Evolutionary conservation across 2,888 invertebrate species (phyloP).

Genomic region (Leuctra nigra): DNA sequence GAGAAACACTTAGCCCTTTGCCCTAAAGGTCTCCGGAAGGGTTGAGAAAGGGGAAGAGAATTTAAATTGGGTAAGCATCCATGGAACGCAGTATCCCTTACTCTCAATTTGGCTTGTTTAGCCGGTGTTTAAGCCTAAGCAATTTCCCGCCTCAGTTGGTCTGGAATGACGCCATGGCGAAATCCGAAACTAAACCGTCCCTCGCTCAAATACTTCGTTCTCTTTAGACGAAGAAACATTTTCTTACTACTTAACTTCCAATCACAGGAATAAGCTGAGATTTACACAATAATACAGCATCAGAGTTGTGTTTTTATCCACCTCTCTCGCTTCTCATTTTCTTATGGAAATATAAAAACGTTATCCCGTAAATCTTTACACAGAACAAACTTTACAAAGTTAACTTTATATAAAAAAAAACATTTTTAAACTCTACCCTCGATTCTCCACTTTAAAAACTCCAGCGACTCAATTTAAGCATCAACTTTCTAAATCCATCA

Average conservation of each 20-base stretch:
- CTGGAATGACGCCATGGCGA: neutral
- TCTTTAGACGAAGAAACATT: too few relatives aligned
- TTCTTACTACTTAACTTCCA: too few relatives aligned
- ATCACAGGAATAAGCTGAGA: too few relatives aligned
- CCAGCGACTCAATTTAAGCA: too few relatives aligned
- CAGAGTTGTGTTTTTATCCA: too few relatives aligned
- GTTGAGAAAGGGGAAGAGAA: slow-evolving; percentile 1
- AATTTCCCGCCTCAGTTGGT: slow-evolving; percentile 9
- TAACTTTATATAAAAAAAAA: neutral
- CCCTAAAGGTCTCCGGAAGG: too few relatives aligned
- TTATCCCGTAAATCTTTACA: neutral
- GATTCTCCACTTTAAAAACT: too few relatives aligned
- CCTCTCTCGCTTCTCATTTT: neutral
- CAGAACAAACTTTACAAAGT: neutral
- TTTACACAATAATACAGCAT: neutral
- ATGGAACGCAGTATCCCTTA: slow-evolving; percentile 7
- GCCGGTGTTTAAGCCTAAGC: slow-evolving; percentile 7
- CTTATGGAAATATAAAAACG: neutral
- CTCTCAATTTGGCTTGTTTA: slow-evolving; percentile 19
- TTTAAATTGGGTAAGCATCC: slow-evolving; percentile 18
- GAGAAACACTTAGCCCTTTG: too few relatives aligned
- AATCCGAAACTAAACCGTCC: too few relatives aligned
- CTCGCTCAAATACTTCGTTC: too few relatives aligned
- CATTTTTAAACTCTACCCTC: too few relatives aligned
- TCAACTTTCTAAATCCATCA: too few relatives aligned